Base-by-base conservation (phyloP, 2,113 vertebrate genomes). In the Phrynocephalus versicolor region DNA sequence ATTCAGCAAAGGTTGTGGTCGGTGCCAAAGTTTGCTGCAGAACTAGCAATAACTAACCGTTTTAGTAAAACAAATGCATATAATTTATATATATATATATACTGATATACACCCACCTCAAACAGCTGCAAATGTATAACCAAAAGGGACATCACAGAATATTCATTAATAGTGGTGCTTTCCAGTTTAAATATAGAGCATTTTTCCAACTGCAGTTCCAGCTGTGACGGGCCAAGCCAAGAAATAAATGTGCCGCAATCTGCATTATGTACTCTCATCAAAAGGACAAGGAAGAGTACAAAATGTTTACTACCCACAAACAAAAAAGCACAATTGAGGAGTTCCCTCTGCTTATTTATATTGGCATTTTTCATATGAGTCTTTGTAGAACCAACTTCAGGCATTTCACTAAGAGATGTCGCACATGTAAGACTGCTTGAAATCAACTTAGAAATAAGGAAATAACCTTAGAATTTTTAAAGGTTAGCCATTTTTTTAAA, bases 141-240 rank as follows among this genome's bases (percentile, higher is more conserved):
- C 67, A n/a, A 35, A 72, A 75, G 35, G 16, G 75, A 41, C 8
- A 33, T 33, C 2, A 21, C 37, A 8, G 15, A 57, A 45, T 79
- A 85, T 60, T 82, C 60, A 60, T 78, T 72, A 57, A 30, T 51
- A 78, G 84, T 15, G 58, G 25, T 39, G 74, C 18, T 67, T 79
- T 69, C 69, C 62, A 23, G 37, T 33, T 45, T 82, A 84, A 79
- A 51, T 51, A 30, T 21, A 1, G 85, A 75, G 33, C 72, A 74
- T 30, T 19, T 77, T 90, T 87, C 70, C 69, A 89, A 89, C 25
- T 57, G 10, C 0, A 41, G 62, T 41, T 85, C 79, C 62, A 82
- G 69, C 85, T 1, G 0, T 81, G 65, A 84, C 15, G 90, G 83
- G 79, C 57, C 81, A 92, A 88, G 88, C 72, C 81, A 88, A 76